Evolutionary conservation across 2,113 vertebrate genomes (phyloP).

Genomic region (Pungitius pungitius): DNA sequence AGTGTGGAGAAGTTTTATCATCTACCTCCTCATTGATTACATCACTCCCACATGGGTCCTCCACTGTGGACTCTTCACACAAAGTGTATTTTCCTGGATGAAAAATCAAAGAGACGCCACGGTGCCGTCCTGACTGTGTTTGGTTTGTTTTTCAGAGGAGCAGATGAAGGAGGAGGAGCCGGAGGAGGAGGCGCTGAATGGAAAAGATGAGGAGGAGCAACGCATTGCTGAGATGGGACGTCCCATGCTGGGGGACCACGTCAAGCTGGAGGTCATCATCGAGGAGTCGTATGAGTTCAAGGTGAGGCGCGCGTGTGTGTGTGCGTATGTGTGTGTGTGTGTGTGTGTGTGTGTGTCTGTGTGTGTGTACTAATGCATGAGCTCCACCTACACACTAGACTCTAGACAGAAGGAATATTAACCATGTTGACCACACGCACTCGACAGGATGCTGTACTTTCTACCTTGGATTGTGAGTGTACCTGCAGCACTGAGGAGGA

Average conservation of each 20-base stretch:
- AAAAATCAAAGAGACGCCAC: background rate
- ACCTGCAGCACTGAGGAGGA: slow-evolving; percentile 21
- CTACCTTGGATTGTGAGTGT: slow-evolving; percentile 29
- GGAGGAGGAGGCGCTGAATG: slow-evolving; percentile 85
- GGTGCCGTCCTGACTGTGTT: slow-evolving; percentile 17
- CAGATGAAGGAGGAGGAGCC: slow-evolving; percentile 79
- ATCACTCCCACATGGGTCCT: no score
- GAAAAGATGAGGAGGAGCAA: slow-evolving; percentile 92
- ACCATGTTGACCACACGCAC: no score
- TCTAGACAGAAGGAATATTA: slow-evolving; percentile 42
- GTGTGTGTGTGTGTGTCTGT: background rate
- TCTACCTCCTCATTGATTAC: no score
- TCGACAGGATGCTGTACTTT: slow-evolving; percentile 58
- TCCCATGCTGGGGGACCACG: slow-evolving; percentile 93
- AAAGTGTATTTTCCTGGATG: no score
- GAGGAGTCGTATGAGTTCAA: slow-evolving; percentile 99
- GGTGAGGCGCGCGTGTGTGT: slow-evolving; percentile 75
- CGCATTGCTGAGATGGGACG: slow-evolving; percentile 97
- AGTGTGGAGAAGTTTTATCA: no score
- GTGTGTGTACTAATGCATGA: slow-evolving; percentile 42
- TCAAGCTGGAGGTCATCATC: slow-evolving; percentile 94
- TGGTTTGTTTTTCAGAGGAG: slow-evolving; percentile 78
- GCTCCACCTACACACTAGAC: slow-evolving; percentile 45
- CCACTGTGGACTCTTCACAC: no score
- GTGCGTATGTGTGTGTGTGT: slow-evolving; percentile 1